Base-by-base conservation (phyloP, 1,140 invertebrate genomes). In the Brachionus sp. region DNA sequence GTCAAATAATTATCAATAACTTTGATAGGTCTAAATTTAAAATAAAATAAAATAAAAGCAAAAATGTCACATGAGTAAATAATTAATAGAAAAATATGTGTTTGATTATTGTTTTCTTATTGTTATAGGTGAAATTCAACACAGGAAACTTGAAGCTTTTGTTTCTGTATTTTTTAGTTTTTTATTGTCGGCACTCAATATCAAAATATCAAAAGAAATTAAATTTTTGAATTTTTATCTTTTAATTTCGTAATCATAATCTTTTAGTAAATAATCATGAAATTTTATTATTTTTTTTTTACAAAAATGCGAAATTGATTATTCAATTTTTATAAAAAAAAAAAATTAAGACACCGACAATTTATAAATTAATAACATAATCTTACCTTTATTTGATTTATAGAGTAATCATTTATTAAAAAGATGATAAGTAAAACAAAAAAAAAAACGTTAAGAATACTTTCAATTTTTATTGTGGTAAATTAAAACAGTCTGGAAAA, bases 1-100 rank as follows among this genome's bases (percentile, higher is more conserved):
- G 53, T 16, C 53, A 57, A 29, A 29, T 64, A 23, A 64, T 64
- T 64, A 64, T 29, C 62, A 29, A 64, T 64, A 29, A 64, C 19
- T 64, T 64, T 64, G 29, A 64, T 25, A 25, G 39, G 7, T 42
- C 7, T 42, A 10, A 29, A 29, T 2, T 29, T 29, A 29, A 29
- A 29, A n/a, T n/a, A n/a, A 29, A 29, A 29, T 2, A 29, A 29
- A 29, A 29, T 1, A 29, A 29, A 7, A 42, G 39, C 7, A 12
- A 64, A 57, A 57, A 57, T 57, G 53, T 57, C 53, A 57, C 23
- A 57, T 57, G 53, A 64, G 23, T 19, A 64, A 64, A 64, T 57
- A 57, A 6, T 12, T 64, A 19, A 64, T 29, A 42, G 12, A 10
- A 13, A 42, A 42, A 7, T 42, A 5, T 42, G 39, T 42, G 7